Evolutionary conservation across 2,797 vertebrate species (phyloP).

Genomic region (Odontamblyopus rebecca): DNA sequence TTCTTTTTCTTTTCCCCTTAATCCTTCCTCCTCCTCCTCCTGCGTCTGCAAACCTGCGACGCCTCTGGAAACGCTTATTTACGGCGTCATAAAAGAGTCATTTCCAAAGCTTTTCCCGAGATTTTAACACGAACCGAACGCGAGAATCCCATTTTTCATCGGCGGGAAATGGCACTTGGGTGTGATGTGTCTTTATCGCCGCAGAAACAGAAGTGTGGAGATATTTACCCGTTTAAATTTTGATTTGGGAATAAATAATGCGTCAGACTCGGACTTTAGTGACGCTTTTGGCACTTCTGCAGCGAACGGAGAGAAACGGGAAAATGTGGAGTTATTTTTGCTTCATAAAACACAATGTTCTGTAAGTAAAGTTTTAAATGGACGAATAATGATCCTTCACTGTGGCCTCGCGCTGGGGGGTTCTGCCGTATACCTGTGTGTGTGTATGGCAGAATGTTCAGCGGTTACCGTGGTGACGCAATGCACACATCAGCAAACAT

Average conservation of each 20-base stretch:
- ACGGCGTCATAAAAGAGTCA: slow-evolving; percentile 7
- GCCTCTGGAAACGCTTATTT: background rate
- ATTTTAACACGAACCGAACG: background rate
- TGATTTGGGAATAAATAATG: slow-evolving; percentile 2
- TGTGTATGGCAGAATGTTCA: no score
- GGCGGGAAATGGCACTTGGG: background rate
- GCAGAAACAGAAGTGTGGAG: background rate
- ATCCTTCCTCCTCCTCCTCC: background rate
- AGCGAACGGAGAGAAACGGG: background rate
- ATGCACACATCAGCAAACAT: no score
- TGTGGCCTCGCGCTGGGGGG: no score
- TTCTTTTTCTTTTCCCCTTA: background rate
- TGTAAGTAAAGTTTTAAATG: background rate
- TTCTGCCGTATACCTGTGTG: no score
- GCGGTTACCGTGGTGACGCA: no score
- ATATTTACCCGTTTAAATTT: background rate
- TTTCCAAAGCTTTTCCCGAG: background rate
- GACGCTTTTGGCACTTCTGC: background rate
- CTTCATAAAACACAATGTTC: background rate
- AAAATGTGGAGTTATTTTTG: background rate
- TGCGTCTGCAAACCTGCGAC: background rate
- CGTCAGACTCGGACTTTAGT: background rate
- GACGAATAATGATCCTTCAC: no score
- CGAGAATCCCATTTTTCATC: background rate
- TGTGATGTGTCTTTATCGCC: background rate